Percentiles rank a stretch among this genome's conserved stretches.
phyloP scores from a whole-genome alignment of 2,113 vertebrate species.

The Muscicapa adusta region DNA sequence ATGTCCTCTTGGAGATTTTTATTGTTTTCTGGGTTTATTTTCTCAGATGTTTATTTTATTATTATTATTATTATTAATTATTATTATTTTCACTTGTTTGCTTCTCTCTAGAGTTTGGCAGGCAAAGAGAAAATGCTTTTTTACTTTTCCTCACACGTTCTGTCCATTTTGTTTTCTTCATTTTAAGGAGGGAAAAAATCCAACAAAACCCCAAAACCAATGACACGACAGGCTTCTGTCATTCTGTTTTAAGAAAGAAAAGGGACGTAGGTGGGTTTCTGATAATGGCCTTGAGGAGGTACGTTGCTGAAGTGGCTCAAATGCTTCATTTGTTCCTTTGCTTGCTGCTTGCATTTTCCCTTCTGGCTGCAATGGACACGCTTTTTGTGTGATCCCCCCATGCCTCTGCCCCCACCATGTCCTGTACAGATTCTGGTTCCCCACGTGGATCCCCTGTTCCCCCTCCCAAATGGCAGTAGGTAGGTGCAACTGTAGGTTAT shows the following conservation, averaged over 20 bases:
- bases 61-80: neutral
- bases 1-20: conserved; percentile 8
- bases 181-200: neutral
- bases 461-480: conserved; percentile 28
- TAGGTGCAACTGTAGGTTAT: conserved; percentile 16
- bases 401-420: neutral
- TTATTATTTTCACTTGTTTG: neutral
- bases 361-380: neutral
- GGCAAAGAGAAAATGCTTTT: conserved; percentile 57
- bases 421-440: conserved; percentile 6
- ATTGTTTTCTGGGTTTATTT: conserved; percentile 43
- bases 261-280: conserved; percentile 2
- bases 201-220: neutral
- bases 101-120: conserved; percentile 51
- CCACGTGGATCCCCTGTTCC: neutral
- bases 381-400: neutral
- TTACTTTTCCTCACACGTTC: conserved; percentile 5
- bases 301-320: conserved; percentile 33
- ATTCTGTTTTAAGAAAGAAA: conserved; percentile 7
- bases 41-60: neutral
- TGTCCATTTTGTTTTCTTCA: conserved; percentile 9
- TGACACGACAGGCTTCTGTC: neutral
- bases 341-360: conserved; percentile 14
- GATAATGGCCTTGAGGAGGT: conserved; percentile 41
- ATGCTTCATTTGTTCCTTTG: conserved; percentile 10